Evolutionary conservation across 1,140 invertebrate genomes (phyloP).

Genomic region (Coptotermes formosanus): DNA sequence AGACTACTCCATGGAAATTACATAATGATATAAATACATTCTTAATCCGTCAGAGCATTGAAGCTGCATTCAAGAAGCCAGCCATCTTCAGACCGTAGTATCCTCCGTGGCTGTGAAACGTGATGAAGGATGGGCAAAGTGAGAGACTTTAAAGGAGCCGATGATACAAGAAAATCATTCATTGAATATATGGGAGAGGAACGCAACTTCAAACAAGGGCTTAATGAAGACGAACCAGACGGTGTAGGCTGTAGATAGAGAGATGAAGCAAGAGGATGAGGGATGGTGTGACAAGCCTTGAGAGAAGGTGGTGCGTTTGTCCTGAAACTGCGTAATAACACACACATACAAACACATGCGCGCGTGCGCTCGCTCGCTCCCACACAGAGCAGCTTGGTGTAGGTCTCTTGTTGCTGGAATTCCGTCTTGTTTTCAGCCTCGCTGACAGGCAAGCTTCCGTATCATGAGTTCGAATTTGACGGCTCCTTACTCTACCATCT

Average conservation of each 20-base stretch:
- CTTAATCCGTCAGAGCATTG: too few species aligned
- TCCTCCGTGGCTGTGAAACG: neutral
- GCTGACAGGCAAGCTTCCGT: neutral
- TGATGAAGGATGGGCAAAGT: neutral
- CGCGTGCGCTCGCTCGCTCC: too few species aligned
- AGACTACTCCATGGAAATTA: too few species aligned
- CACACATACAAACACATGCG: neutral
- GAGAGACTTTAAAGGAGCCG: conserved; percentile 8
- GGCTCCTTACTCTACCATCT: neutral
- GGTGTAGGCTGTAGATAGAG: neutral
- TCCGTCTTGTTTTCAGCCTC: conserved; percentile 9
- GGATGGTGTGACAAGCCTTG: neutral
- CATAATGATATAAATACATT: too few species aligned
- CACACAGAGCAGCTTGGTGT: too few species aligned
- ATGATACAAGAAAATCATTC: conserved; percentile 17
- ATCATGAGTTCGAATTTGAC: neutral
- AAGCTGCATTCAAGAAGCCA: too few species aligned
- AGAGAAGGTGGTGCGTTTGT: neutral
- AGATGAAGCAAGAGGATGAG: neutral
- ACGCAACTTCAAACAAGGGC: conserved; percentile 14
- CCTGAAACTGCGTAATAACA: conserved; percentile 1
- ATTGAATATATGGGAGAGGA: conserved; percentile 16
- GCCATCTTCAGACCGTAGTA: neutral
- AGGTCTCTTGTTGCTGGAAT: neutral
- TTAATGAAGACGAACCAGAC: conserved; percentile 2